Evolutionary conservation across 2,797 vertebrate species (phyloP).

Genomic region (Phyllotis vaccarum): DNA sequence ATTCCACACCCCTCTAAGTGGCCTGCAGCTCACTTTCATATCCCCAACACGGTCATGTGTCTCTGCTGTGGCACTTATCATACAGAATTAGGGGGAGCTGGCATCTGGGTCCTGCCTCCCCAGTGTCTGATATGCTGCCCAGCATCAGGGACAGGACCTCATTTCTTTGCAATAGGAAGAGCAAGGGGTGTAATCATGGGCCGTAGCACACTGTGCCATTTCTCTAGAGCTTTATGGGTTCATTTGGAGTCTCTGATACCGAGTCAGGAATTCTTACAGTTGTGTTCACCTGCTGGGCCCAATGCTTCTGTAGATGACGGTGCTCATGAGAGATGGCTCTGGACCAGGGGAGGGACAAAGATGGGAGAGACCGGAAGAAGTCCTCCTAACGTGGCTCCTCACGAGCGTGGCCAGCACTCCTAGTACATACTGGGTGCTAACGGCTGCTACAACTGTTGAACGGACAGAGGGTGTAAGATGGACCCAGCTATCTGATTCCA

Average conservation of each 20-base stretch:
- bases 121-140: background rate
- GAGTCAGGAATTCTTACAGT: background rate
- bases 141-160: background rate
- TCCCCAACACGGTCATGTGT: background rate
- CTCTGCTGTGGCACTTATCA: background rate
- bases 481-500: conserved; percentile 72
- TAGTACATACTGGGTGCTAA: background rate
- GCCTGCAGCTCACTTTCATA: background rate
- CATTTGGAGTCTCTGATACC: background rate
- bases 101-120: background rate
- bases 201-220: background rate
- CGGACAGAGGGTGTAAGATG: conserved; percentile 15
- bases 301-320: background rate
- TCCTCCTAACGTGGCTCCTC: background rate
- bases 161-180: background rate
- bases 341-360: background rate
- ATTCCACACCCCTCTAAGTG: background rate
- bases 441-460: background rate
- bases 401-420: background rate
- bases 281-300: background rate
- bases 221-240: background rate
- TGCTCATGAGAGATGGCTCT: background rate
- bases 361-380: background rate
- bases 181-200: background rate
- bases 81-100: background rate